A percentile compares a stretch with the other conserved stretches of the same genome.
Evolutionary conservation across 2,888 invertebrate species (phyloP).

Genomic region (Cyrtodaria siliqua): DNA sequence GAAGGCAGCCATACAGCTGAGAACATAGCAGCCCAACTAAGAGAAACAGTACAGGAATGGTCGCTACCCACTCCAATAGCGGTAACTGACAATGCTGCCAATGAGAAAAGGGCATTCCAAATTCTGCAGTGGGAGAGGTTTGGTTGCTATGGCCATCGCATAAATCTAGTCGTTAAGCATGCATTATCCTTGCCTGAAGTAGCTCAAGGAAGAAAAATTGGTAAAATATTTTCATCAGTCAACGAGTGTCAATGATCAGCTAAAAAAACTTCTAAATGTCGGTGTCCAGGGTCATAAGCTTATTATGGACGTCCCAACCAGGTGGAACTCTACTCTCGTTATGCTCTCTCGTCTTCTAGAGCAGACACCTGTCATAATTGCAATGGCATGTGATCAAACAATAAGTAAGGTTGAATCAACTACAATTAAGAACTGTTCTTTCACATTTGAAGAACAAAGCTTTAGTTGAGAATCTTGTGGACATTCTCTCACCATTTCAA

Average conservation of each 20-base stretch:
- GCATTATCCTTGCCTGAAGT: constrained; percentile 30
- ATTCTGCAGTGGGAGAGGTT: constrained; percentile 45
- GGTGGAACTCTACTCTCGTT: constrained; percentile 34
- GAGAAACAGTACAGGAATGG: not conserved
- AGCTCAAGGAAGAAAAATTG: constrained; percentile 22
- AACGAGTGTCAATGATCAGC: constrained; percentile 28
- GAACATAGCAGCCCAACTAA: too few species aligned
- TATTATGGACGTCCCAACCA: constrained; percentile 37
- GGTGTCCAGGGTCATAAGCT: constrained; percentile 26
- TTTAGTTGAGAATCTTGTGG: constrained; percentile 33
- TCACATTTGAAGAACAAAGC: constrained; percentile 41
- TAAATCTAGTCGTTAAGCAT: constrained; percentile 53
- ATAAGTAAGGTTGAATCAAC: constrained; percentile 25
- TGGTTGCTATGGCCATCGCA: constrained; percentile 55
- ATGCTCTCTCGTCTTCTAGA: constrained; percentile 31
- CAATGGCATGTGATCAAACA: constrained; percentile 33
- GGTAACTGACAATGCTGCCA: constrained; percentile 22
- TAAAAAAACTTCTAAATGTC: not conserved
- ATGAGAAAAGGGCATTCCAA: constrained; percentile 35
- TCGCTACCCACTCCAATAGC: constrained; percentile 6
- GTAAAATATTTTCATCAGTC: constrained; percentile 39
- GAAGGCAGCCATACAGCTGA: too few species aligned
- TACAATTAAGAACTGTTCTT: constrained; percentile 14
- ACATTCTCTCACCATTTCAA: constrained; percentile 39
- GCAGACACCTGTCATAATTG: constrained; percentile 38